A percentile compares a stretch with the other conserved stretches of the same genome.
Evolutionary conservation across 2,113 vertebrate species (phyloP).

Genomic region (Pituophis catenifer): DNA sequence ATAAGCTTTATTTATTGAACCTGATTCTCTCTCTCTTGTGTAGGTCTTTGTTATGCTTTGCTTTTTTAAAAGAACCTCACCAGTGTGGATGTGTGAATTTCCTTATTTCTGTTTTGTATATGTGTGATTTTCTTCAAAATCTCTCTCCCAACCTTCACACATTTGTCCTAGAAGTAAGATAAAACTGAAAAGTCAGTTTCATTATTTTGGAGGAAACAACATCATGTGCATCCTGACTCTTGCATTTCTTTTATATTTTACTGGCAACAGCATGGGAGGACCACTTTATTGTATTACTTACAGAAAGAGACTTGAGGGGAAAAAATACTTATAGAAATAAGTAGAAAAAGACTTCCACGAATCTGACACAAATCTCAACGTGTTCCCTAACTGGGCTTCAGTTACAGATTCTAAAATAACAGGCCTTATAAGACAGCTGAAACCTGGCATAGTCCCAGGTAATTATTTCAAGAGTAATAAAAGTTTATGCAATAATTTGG

Average conservation of each 20-base stretch:
- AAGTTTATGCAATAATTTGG: neutral
- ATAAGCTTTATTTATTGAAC: neutral
- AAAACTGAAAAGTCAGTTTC: neutral
- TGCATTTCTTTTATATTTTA: neutral
- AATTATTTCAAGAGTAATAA: neutral
- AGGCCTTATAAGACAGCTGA: neutral
- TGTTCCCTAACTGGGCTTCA: neutral
- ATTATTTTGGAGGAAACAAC: neutral
- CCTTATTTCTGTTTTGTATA: neutral
- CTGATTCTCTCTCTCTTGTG: neutral
- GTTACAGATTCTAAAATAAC: neutral
- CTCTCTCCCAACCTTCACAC: neutral
- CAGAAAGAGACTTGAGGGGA: neutral
- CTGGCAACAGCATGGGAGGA: neutral
- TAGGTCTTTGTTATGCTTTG: neutral
- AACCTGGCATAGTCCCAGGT: neutral
- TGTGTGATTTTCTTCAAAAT: neutral
- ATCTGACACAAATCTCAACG: neutral
- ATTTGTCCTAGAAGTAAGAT: neutral
- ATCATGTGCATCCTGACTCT: neutral
- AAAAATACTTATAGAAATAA: neutral
- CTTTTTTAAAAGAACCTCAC: neutral
- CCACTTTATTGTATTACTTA: neutral
- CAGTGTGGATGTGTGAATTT: neutral
- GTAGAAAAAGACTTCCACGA: neutral